A percentile compares a stretch with the other conserved stretches of the same genome.
Evolutionary conservation across 2,113 vertebrate species (phyloP).

Genomic region (Lagenorhynchus albirostris): DNA sequence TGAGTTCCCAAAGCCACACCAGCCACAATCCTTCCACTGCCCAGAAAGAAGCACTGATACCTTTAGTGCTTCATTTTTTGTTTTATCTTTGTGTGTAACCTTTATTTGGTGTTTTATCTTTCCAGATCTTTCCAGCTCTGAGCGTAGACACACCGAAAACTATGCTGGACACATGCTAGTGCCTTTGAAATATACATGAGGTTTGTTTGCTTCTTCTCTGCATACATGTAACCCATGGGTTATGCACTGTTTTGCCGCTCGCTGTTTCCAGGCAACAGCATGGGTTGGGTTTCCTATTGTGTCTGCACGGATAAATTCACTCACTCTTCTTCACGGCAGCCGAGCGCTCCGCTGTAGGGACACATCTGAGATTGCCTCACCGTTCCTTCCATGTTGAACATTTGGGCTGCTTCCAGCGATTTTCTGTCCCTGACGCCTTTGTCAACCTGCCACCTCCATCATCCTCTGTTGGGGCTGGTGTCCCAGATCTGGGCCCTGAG

Average conservation of each 20-base stretch:
- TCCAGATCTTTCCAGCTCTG: neutral
- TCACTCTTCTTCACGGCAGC: neutral
- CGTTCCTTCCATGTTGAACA: accelerated
- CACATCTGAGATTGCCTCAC: accelerated
- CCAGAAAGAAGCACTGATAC: neutral
- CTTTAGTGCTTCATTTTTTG: neutral
- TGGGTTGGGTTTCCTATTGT: neutral
- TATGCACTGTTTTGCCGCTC: neutral
- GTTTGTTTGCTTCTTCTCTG: too few relatives aligned
- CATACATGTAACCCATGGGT: accelerated
- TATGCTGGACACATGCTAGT: accelerated
- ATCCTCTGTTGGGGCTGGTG: accelerated
- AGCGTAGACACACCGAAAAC: accelerated
- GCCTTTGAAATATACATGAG: accelerated
- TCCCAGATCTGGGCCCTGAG: accelerated
- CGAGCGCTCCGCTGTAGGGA: accelerated
- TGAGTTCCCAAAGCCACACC: accelerated
- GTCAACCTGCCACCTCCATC: accelerated
- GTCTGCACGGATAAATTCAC: accelerated
- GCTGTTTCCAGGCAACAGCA: neutral
- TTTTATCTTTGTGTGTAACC: neutral
- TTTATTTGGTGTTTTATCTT: neutral
- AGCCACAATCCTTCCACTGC: accelerated
- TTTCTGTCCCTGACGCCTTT: neutral
- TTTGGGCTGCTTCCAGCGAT: neutral